These are phyloP conservation scores for Lepidocolaptes lacrymiger DNA, from an alignment of 2,797 vertebrate genomes.

Conservation along the genomic window DNA sequence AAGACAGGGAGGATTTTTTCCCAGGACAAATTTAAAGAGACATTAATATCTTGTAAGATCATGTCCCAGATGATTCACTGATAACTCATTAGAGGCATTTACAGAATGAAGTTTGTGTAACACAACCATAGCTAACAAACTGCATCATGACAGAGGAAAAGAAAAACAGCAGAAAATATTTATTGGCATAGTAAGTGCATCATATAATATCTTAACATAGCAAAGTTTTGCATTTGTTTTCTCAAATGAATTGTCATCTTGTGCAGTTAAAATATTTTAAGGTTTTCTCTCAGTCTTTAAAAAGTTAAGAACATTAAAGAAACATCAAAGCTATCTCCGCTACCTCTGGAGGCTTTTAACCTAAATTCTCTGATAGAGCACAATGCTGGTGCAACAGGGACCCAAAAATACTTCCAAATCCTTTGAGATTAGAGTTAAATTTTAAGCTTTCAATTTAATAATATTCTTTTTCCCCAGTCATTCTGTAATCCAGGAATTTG, in stretches of 20 bases:
- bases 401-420: background rate
- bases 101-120: background rate
- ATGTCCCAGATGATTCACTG: background rate
- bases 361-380: background rate
- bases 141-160: background rate
- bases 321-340: background rate
- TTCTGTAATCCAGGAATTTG: background rate
- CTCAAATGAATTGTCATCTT: background rate
- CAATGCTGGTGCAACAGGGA: background rate
- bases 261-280: background rate
- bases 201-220: background rate
- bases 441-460: slow-evolving; percentile 1
- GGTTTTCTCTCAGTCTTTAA: background rate
- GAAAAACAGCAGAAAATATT: slow-evolving; percentile 10
- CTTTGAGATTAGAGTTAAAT: background rate
- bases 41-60: background rate
- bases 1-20: background rate
- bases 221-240: background rate
- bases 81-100: background rate
- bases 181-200: slow-evolving; percentile 2
- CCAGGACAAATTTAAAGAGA: slow-evolving; percentile 6
- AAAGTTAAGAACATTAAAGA: background rate
- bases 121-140: background rate
- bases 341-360: background rate
- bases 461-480: fast-evolving